Evolutionary conservation across 2,797 vertebrate species (phyloP), one percentile per base, ranked within the genome.

Genomic region (Crax fasciolata): DNA sequence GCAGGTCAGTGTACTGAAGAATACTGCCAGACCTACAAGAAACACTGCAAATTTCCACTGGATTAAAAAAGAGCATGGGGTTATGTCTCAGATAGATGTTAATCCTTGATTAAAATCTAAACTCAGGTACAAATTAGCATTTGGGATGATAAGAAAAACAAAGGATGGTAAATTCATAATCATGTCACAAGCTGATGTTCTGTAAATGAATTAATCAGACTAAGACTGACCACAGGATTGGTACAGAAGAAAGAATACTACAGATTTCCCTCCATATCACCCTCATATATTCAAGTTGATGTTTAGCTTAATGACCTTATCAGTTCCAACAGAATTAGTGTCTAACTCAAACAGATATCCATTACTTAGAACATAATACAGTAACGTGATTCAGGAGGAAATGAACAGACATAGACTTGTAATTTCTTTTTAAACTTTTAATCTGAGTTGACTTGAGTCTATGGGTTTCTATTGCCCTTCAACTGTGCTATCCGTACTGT

Each of bases 401-500:
- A 59, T 9, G 0, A 84, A 27, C 30, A 89, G 57, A 46, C 3
- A 12, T 17, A 30, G 2, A 14, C 10, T 28, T 58, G 5, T 32
- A 86, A 59, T 8, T 63, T 61, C 11, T 16, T 79, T 61, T 32
- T 65, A 9, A 63, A 82, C 24, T 59, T 84, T 30, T 55, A 62
- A 76, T n/a, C 38, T 79, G 10, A 8, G 10, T 21, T 91, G 43
- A 72, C 30, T 52, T 89, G 49, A 68, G 20, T 21, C 18, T 32
- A 5, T 32, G 20, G 54, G 12, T 32, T 55, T 55, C 54, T 19
- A 10, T n/a, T 19, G 28, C 52, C 27, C 28, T n/a, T 55, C 52
- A 88, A 7, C 13, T 66, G 7, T 1, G 0, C 5, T 24, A n/a
- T 8, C 6, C 12, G 5, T 19, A 49, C 9, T 6, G 1, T 24